Base-by-base conservation (phyloP, 2,797 vertebrate genomes). In the Parauchenoglanis ngamensis region DNA sequence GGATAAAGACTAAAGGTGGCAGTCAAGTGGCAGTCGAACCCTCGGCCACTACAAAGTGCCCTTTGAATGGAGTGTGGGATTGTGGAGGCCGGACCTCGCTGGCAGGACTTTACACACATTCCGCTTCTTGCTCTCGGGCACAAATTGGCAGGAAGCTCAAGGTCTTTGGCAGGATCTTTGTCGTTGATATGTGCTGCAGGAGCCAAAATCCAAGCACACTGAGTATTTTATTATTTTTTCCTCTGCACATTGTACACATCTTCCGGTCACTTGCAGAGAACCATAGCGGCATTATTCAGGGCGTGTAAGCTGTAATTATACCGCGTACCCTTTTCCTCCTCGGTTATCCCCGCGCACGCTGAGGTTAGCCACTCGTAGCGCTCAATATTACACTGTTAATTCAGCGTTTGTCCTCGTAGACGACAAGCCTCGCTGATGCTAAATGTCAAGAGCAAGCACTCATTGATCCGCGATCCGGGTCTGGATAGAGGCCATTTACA, bases 381-480 rank as follows among this genome's bases (percentile, higher is more conserved):
- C 95, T 97, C 96, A 93, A 96, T 96, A 95, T 94, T 94, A 95
- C 95, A 92, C 94, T 96, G 96, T 97, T 97, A 96, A 96, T 97
- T 95, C 96, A 96, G 95, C 94, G 96, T 96, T 95, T 97, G 97
- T 96, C 97, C 95, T 93, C 93, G 94, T 96, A 94, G 94, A 77
- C 92, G 90, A 94, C 90, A 94, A 93, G 95, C 95, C 97, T 98
- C 96, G 96, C 95, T 94, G 94, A 94, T 95, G 96, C 96, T 96
- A 97, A 98, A 97, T 97, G 97, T 96, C 97, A 96, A 46, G 96
- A 84, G 92, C 95, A 96, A 97, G 97, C 96, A 95, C 95, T 93
- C 97, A 98, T 98, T 97, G 97, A 98, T 98, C 95, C 91, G 95
- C 94, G 97, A 97, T 98, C 97, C 97, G 96, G 98, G 97, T 96